Percentiles rank a stretch among this genome's conserved stretches.
Conservation (phyloP, 2,113 vertebrate species). For the Mustela lutreola region DNA sequence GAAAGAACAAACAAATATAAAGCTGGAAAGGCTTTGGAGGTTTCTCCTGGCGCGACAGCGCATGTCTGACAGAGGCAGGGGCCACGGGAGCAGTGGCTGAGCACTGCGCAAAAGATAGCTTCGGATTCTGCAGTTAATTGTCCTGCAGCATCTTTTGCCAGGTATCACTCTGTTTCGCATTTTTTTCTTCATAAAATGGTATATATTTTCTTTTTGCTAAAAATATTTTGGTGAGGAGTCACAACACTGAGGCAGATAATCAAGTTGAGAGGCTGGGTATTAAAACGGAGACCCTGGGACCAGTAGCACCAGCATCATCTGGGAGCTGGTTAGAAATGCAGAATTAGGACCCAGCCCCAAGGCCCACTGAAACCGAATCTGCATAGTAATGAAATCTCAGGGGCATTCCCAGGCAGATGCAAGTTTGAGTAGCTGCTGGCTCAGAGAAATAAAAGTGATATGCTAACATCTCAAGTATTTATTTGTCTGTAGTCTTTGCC, state of each 20-base stretch:
- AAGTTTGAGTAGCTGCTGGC: neutral
- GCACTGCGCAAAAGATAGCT: neutral
- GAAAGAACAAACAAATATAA: neutral
- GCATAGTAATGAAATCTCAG: neutral
- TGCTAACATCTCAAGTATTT: neutral
- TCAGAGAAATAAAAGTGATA: slow-evolving; percentile 30
- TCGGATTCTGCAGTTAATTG: neutral
- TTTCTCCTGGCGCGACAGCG: neutral
- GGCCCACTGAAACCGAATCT: neutral
- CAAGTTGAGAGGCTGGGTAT: neutral
- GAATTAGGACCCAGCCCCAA: neutral
- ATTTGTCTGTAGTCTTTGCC: neutral
- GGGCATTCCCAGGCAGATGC: neutral
- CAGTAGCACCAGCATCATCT: neutral
- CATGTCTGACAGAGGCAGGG: neutral
- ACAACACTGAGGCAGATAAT: neutral
- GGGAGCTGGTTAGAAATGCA: neutral
- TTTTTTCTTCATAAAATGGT: neutral
- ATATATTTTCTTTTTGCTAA: slow-evolving; percentile 32
- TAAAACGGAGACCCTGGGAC: neutral
- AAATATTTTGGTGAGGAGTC: neutral
- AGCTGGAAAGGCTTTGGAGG: neutral
- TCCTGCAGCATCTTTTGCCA: neutral
- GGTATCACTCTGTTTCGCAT: neutral
- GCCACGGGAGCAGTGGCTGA: neutral